Conservation (phyloP, 2,797 vertebrate genomes). For the Gymnoscopelus microlampas region DNA sequence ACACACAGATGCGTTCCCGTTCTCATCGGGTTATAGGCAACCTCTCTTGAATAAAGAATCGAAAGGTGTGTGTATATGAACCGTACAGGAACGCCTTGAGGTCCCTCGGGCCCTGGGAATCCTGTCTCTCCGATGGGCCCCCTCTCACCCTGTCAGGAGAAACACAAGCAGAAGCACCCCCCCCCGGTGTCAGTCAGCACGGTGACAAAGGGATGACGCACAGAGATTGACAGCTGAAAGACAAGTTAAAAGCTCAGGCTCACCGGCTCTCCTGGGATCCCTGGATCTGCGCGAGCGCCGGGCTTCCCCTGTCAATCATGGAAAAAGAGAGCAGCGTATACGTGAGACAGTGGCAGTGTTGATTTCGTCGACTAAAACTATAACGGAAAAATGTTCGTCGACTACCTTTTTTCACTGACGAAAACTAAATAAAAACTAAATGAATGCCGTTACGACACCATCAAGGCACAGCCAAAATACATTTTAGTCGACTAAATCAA, state of each 20-base stretch:
- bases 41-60: constrained; percentile 15
- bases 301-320: constrained; percentile 89
- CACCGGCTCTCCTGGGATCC: constrained; percentile 94
- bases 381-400: too few relatives aligned
- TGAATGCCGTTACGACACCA: too few relatives aligned
- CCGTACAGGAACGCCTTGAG: constrained; percentile 90
- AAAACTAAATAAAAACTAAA: too few relatives aligned
- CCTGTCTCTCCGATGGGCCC: constrained; percentile 94
- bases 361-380: too few relatives aligned
- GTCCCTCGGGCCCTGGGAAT: constrained; percentile 96
- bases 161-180: constrained; percentile 42
- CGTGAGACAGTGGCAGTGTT: too few relatives aligned
- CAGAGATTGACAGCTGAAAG: constrained; percentile 79
- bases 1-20: too few relatives aligned
- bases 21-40: constrained; percentile 10
- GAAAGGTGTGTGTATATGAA: constrained; percentile 22
- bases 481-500: too few relatives aligned
- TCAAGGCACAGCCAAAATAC: too few relatives aligned
- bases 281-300: constrained; percentile 87
- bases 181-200: constrained; percentile 54
- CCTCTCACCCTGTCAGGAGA: constrained; percentile 89
- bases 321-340: too few relatives aligned
- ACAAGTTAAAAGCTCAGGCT: constrained; percentile 78
- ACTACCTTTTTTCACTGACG: too few relatives aligned
- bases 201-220: constrained; percentile 71